Percentiles rank a stretch among this genome's conserved stretches.
phyloP scores from a whole-genome alignment of 1,140 invertebrate species.

The Galleria mellonella region DNA sequence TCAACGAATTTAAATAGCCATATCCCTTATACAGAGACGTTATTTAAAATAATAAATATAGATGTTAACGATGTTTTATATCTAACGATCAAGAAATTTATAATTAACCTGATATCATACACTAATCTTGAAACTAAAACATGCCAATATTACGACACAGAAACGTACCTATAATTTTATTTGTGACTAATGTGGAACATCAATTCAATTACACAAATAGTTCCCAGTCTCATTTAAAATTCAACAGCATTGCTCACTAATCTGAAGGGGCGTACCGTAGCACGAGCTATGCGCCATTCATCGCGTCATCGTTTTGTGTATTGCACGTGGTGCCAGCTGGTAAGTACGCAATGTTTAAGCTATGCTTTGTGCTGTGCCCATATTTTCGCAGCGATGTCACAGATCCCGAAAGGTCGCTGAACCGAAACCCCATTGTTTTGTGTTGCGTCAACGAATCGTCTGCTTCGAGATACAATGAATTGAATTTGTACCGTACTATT shows the following conservation, averaged over 20 bases:
- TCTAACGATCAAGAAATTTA: no score
- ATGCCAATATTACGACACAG: background rate
- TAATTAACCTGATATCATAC: no score
- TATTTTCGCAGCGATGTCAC: slow-evolving; percentile 70
- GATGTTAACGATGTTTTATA: no score
- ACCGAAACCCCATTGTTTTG: slow-evolving; percentile 66
- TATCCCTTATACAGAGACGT: no score
- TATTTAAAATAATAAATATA: no score
- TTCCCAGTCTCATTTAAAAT: slow-evolving; percentile 57
- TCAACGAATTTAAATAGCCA: no score
- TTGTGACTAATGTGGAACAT: slow-evolving; percentile 40
- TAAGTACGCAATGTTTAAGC: slow-evolving; percentile 31
- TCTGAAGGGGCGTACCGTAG: slow-evolving; percentile 50
- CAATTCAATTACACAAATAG: slow-evolving; percentile 56
- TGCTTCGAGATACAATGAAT: slow-evolving; percentile 63
- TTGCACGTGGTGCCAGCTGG: slow-evolving; percentile 6
- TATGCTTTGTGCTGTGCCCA: slow-evolving; percentile 49
- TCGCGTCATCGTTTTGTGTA: slow-evolving; percentile 40
- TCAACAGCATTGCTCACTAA: slow-evolving; percentile 51
- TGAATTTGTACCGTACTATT: slow-evolving; percentile 66
- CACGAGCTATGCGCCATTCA: slow-evolving; percentile 55
- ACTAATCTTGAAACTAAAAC: no score
- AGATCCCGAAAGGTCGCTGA: slow-evolving; percentile 66
- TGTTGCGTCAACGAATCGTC: slow-evolving; percentile 69
- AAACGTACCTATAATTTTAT: background rate